phyloP scores from a whole-genome alignment of 2,113 vertebrate genomes.

The Leptosomus discolor region DNA sequence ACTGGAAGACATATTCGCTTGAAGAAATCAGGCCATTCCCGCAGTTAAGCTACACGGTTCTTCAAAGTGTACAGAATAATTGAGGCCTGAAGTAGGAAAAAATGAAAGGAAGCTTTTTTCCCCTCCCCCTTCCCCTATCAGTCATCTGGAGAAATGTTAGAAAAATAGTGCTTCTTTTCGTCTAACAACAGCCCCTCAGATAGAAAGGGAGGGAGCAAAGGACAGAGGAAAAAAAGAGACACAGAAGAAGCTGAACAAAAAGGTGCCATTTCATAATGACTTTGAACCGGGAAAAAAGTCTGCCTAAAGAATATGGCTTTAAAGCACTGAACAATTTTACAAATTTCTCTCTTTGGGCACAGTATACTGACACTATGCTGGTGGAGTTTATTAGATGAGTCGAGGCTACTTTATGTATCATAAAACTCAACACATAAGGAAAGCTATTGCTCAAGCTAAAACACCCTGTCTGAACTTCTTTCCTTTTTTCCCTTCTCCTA shows the following conservation, averaged over 20 bases:
- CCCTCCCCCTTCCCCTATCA: not conserved
- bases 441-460: not conserved
- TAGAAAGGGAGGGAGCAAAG: not conserved
- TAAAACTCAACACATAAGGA: not conserved
- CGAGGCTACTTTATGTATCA: not conserved
- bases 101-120: not conserved
- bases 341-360: not conserved
- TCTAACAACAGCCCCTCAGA: not conserved
- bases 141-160: conserved; percentile 1
- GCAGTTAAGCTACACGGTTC: conserved; percentile 12
- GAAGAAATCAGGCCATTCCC: conserved; percentile 50
- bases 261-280: not conserved
- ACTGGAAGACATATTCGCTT: conserved; percentile 26
- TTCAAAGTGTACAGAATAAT: conserved; percentile 56
- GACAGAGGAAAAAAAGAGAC: conserved; percentile 16
- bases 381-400: not conserved
- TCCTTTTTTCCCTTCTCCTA: not conserved
- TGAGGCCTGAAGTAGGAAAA: conserved; percentile 34
- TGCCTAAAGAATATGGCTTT: not conserved
- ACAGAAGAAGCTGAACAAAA: not conserved
- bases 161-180: conserved; percentile 11
- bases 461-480: not conserved
- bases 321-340: not conserved
- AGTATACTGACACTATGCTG: not conserved
- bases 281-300: not conserved